Percentiles rank a stretch among this genome's conserved stretches.
phyloP scores from a whole-genome alignment of 1,140 invertebrate species.

The Cyclargus thomasi region DNA sequence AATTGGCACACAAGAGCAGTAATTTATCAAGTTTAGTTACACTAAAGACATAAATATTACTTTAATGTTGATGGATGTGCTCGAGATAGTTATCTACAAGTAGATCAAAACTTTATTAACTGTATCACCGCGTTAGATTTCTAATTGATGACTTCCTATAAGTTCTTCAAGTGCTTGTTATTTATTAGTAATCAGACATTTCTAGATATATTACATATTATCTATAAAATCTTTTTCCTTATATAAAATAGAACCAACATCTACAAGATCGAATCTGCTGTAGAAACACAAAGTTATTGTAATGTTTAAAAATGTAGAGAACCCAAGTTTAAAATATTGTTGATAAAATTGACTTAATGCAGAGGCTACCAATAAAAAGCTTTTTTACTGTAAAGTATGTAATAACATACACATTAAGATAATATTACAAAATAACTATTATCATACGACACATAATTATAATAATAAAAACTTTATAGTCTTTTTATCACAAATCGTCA shows the following conservation, averaged over 20 bases:
- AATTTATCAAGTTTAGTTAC: conserved; percentile 1
- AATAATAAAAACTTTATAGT: neutral
- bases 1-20: neutral
- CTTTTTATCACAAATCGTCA: neutral
- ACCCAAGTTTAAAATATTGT: too few relatives aligned
- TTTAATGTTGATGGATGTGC: neutral
- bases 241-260: too few relatives aligned
- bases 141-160: neutral
- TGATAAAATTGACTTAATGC: neutral
- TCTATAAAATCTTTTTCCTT: too few relatives aligned
- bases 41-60: neutral
- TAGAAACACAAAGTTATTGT: too few relatives aligned
- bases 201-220: too few relatives aligned
- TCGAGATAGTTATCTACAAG: conserved; percentile 1
- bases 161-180: too few relatives aligned
- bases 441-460: neutral
- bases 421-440: conserved; percentile 1
- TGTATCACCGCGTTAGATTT: neutral
- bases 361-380: neutral
- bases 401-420: conserved; percentile 1
- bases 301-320: too few relatives aligned
- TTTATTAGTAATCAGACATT: too few relatives aligned
- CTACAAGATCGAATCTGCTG: too few relatives aligned
- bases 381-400: neutral
- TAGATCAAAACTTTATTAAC: neutral